A percentile compares a stretch with the other conserved stretches of the same genome.
These are phyloP conservation scores for Octodonta nipae DNA, from an alignment of 2,888 invertebrate species.

Conservation along the genomic window DNA sequence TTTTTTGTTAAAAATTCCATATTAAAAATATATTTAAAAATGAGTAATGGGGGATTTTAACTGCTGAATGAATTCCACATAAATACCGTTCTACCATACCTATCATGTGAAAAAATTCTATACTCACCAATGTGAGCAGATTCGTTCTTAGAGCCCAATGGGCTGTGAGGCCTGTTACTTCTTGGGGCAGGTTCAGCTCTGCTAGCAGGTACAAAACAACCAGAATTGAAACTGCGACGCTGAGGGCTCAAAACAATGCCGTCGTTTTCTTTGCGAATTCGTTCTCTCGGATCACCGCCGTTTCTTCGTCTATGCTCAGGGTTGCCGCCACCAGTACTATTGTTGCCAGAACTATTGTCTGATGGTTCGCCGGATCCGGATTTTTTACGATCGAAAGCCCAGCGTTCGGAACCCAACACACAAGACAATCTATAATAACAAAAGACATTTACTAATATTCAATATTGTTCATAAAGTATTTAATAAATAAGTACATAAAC, in stretches of 20 bases:
- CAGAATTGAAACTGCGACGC: slow-evolving; percentile 72
- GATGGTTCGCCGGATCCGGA: slow-evolving; percentile 33
- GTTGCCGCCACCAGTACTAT: slow-evolving; percentile 4
- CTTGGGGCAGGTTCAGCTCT: slow-evolving; percentile 18
- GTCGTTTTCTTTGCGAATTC: slow-evolving; percentile 69
- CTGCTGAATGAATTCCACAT: too few relatives aligned
- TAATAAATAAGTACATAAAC: too few relatives aligned
- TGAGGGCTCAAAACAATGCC: slow-evolving; percentile 77
- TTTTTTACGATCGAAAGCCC: slow-evolving; percentile 43
- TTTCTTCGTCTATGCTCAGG: slow-evolving; percentile 37
- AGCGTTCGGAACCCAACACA: slow-evolving; percentile 26
- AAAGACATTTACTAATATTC: too few relatives aligned
- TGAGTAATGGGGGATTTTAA: too few relatives aligned
- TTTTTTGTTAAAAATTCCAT: too few relatives aligned
- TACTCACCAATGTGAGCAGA: slow-evolving; percentile 10
- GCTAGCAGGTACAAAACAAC: slow-evolving; percentile 62
- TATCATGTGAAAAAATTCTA: too few relatives aligned
- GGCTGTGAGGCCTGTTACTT: slow-evolving; percentile 23
- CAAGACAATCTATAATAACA: slow-evolving; percentile 16
- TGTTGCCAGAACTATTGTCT: not conserved
- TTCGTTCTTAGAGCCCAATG: slow-evolving; percentile 19
- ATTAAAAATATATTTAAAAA: too few relatives aligned
- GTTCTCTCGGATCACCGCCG: slow-evolving; percentile 55
- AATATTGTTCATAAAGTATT: too few relatives aligned
- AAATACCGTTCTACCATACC: too few relatives aligned